Evolutionary conservation across 1,140 invertebrate species (phyloP).

Genomic region (Diabrotica virgifera): DNA sequence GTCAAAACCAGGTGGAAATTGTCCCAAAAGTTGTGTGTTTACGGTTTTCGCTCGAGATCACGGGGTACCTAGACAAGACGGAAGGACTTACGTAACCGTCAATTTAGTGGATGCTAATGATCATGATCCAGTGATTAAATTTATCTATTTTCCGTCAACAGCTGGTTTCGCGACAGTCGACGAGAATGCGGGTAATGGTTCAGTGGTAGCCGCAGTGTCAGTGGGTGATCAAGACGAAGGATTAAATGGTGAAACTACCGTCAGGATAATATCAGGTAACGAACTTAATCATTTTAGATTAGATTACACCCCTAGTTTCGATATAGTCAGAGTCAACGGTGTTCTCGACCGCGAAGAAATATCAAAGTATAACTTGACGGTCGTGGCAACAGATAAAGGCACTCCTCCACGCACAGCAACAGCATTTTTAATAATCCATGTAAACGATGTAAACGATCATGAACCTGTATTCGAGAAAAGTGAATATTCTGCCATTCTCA

Average conservation of each 20-base stretch:
- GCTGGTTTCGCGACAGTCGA: constrained; percentile 86
- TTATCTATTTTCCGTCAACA: constrained; percentile 81
- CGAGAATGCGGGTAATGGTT: constrained; percentile 86
- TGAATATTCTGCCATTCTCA: constrained; percentile 83
- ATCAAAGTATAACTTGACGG: constrained; percentile 86
- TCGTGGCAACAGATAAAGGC: constrained; percentile 87
- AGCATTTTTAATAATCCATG: constrained; percentile 83
- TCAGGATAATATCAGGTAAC: constrained; percentile 84
- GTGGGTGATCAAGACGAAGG: constrained; percentile 90
- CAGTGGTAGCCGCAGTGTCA: constrained; percentile 89
- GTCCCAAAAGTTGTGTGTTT: constrained; percentile 88
- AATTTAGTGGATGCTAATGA: constrained; percentile 92
- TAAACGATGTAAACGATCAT: constrained; percentile 95
- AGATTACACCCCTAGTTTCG: constrained; percentile 78
- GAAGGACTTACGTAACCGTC: constrained; percentile 91
- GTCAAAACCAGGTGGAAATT: constrained; percentile 54
- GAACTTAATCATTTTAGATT: constrained; percentile 86
- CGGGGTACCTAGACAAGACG: constrained; percentile 84
- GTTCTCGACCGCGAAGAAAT: constrained; percentile 90
- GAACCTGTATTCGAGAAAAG: constrained; percentile 92
- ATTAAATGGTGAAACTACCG: constrained; percentile 80
- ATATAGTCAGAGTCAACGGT: constrained; percentile 89
- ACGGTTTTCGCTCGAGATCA: constrained; percentile 92
- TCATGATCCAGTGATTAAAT: constrained; percentile 89
- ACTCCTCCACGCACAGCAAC: constrained; percentile 78